These are phyloP conservation scores for Hippoglossus stenolepis DNA, from an alignment of 2,113 vertebrate species.

Conservation along the genomic window DNA sequence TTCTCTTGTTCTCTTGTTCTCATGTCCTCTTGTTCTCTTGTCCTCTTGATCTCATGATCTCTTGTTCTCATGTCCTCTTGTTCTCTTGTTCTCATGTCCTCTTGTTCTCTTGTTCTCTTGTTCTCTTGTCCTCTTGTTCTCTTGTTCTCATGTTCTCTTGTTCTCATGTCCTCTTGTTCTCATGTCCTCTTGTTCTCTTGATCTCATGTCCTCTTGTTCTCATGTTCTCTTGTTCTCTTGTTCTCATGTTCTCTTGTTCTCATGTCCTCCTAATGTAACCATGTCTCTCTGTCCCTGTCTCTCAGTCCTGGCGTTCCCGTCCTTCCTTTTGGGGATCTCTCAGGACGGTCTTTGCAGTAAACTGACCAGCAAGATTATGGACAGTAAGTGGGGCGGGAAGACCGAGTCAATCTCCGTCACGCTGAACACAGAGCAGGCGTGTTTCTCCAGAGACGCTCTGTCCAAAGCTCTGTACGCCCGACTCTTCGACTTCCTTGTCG, in stretches of 20 bases:
- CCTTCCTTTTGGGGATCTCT: constrained; percentile 84
- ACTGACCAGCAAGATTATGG: constrained; percentile 86
- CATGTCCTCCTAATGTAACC: not conserved
- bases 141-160: not conserved
- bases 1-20: not conserved
- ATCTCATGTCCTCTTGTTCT: not conserved
- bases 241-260: not conserved
- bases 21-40: not conserved
- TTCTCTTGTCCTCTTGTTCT: not conserved
- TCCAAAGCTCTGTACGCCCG: constrained; percentile 85
- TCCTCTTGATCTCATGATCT: not conserved
- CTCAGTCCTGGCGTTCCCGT: constrained; percentile 85
- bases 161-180: not conserved
- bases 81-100: not conserved
- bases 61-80: not conserved
- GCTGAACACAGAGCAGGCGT: constrained; percentile 86
- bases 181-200: not conserved
- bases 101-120: not conserved
- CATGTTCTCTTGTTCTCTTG: not conserved
- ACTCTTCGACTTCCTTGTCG: constrained; percentile 87
- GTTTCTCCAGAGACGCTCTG: constrained; percentile 85
- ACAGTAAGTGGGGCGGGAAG: constrained; percentile 88
- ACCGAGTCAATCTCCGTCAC: constrained; percentile 85
- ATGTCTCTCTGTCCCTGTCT: not conserved
- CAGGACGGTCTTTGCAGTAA: constrained; percentile 83